Percentiles rank a stretch among this genome's conserved stretches.
These are phyloP conservation scores for Tetranychus urticae DNA, from an alignment of 1,140 invertebrate genomes.

Conservation along the genomic window DNA sequence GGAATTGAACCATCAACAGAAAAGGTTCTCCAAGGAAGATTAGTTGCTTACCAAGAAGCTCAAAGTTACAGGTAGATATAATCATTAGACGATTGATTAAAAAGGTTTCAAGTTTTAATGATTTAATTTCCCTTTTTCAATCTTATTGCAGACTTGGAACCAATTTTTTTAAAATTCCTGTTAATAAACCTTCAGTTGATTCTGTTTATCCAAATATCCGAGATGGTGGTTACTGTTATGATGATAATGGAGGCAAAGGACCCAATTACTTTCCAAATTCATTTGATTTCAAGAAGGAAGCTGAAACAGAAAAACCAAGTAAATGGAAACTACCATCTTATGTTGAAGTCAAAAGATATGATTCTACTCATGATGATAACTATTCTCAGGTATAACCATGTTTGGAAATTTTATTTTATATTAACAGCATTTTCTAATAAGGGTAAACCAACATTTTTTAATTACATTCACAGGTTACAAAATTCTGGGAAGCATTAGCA, in stretches of 20 bases:
- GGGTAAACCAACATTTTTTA: neutral
- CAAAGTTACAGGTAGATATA: constrained; percentile 47
- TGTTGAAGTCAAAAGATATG: constrained; percentile 32
- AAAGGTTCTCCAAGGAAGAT: constrained; percentile 61
- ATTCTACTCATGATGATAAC: constrained; percentile 67
- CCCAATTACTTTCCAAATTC: constrained; percentile 12
- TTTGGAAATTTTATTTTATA: too few relatives aligned
- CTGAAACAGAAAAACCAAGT: neutral
- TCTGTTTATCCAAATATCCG: constrained; percentile 48
- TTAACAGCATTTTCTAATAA: neutral
- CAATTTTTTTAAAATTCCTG: constrained; percentile 72
- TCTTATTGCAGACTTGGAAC: constrained; percentile 34
- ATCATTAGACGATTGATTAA: neutral
- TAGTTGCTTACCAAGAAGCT: constrained; percentile 85
- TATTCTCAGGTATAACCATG: constrained; percentile 41
- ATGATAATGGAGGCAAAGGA: constrained; percentile 20
- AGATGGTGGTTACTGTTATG: constrained; percentile 38
- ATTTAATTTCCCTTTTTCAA: too few relatives aligned
- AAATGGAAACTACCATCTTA: constrained; percentile 1
- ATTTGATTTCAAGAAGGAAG: neutral
- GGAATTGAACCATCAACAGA: constrained; percentile 76
- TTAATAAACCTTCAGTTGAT: constrained; percentile 49
- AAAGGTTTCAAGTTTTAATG: too few relatives aligned
- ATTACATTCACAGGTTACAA: constrained; percentile 32
- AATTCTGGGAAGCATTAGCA: constrained; percentile 51